Evolutionary conservation across 2,113 vertebrate species (phyloP).

Genomic region (Laterallus jamaicensis): DNA sequence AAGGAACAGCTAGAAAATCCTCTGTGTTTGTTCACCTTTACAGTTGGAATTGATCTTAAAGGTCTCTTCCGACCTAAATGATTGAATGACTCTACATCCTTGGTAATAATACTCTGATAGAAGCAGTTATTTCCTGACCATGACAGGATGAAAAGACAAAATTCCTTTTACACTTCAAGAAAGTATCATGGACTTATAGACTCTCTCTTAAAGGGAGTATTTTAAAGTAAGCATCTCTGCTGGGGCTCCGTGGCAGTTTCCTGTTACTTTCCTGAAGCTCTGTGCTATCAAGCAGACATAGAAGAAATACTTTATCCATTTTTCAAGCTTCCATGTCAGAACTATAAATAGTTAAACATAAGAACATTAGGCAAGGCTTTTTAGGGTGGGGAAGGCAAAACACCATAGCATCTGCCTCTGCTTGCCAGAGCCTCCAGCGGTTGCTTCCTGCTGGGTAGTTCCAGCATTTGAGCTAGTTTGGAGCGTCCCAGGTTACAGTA

Average conservation of each 20-base stretch:
- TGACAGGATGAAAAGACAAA: not conserved
- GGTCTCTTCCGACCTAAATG: too few relatives aligned
- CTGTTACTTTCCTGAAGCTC: not conserved
- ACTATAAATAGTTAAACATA: not conserved
- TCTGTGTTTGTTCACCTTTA: not conserved
- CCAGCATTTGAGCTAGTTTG: not conserved
- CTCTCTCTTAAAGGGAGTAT: not conserved
- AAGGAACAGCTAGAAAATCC: not conserved
- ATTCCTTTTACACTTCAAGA: not conserved
- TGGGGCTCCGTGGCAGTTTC: not conserved
- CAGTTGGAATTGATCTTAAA: too few relatives aligned
- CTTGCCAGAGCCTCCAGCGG: not conserved
- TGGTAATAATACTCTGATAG: not conserved
- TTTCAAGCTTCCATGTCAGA: not conserved
- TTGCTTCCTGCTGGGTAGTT: not conserved
- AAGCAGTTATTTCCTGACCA: not conserved
- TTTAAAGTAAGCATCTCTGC: not conserved
- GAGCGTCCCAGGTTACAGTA: not conserved
- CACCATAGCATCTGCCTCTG: not conserved
- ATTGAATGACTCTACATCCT: not conserved
- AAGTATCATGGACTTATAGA: not conserved
- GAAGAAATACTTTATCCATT: not conserved
- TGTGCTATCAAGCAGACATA: not conserved
- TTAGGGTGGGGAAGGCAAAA: not conserved
- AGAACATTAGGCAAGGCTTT: not conserved